Percentiles rank a stretch among this genome's conserved stretches.
These are phyloP conservation scores for Myodes glareolus DNA, from an alignment of 2,113 vertebrate genomes.

Conservation along the genomic window DNA sequence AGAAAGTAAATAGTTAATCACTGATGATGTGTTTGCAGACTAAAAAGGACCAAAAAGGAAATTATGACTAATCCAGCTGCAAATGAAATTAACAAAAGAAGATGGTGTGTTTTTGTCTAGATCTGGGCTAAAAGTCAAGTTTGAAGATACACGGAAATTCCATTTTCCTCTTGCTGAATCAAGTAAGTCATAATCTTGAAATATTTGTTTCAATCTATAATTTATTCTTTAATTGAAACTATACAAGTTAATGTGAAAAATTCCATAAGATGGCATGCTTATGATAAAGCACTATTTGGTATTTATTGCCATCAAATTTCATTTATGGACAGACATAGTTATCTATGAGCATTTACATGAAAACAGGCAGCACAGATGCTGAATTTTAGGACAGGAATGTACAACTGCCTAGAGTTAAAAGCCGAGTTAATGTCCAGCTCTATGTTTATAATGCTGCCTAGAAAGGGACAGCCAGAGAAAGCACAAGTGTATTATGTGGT, in stretches of 20 bases:
- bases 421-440: not conserved
- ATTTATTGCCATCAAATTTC: constrained; percentile 34
- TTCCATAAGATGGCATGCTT: not conserved
- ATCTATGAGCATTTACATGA: not conserved
- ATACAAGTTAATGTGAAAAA: not conserved
- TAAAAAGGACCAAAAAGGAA: constrained; percentile 82
- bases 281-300: not conserved
- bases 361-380: not conserved
- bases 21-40: constrained; percentile 79
- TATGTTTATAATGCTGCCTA: not conserved
- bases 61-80: constrained; percentile 80
- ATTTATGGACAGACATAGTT: not conserved
- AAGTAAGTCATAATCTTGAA: constrained; percentile 76
- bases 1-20: constrained; percentile 79
- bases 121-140: constrained; percentile 82
- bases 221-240: constrained; percentile 38
- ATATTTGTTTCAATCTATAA: constrained; percentile 53
- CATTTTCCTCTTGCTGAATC: constrained; percentile 83
- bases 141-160: constrained; percentile 83
- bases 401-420: not conserved
- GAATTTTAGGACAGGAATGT: not conserved
- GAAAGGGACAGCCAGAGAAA: not conserved
- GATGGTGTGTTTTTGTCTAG: constrained; percentile 79
- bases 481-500: not conserved
- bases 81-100: constrained; percentile 84